Conservation (phyloP, 2,888 invertebrate species). For the Epinotia brunnichana region DNA sequence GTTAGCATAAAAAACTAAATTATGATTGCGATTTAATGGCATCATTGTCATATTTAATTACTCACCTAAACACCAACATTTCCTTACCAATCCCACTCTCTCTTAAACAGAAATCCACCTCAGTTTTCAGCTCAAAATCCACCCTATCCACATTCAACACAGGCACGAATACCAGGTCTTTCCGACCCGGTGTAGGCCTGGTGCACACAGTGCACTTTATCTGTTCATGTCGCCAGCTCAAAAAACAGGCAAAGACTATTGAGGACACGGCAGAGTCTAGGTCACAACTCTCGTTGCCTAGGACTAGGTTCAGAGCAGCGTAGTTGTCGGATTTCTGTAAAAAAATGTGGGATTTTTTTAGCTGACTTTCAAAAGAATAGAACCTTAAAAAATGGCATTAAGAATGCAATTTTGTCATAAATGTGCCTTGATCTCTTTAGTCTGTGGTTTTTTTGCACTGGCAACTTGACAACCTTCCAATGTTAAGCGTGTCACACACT, state of each 20-base stretch:
- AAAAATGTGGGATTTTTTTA: slow-evolving; percentile 2
- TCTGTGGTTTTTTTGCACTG: slow-evolving; percentile 12
- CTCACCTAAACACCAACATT: slow-evolving; percentile 84
- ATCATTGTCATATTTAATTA: background rate
- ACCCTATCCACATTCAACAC: slow-evolving; percentile 88
- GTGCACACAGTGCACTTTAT: slow-evolving; percentile 64
- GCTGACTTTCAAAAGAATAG: background rate
- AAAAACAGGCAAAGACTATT: slow-evolving; percentile 83
- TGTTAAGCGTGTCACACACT: too few species aligned
- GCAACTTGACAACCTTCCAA: slow-evolving; percentile 1
- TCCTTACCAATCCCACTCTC: slow-evolving; percentile 82
- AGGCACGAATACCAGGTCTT: slow-evolving; percentile 84
- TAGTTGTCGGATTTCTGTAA: slow-evolving; percentile 62
- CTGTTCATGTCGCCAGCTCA: slow-evolving; percentile 70
- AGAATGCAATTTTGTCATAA: too few species aligned
- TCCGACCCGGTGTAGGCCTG: slow-evolving; percentile 39
- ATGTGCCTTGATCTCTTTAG: background rate
- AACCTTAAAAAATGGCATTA: background rate
- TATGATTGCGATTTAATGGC: too few species aligned
- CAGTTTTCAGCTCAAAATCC: slow-evolving; percentile 89
- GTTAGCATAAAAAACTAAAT: too few species aligned
- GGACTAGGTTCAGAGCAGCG: slow-evolving; percentile 79
- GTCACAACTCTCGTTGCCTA: slow-evolving; percentile 95
- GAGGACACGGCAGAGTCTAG: slow-evolving; percentile 92
- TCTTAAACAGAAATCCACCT: slow-evolving; percentile 87